A percentile compares a stretch with the other conserved stretches of the same genome.
Conservation (phyloP, 2,888 invertebrate genomes). For the Caenorhabditis sinica region DNA sequence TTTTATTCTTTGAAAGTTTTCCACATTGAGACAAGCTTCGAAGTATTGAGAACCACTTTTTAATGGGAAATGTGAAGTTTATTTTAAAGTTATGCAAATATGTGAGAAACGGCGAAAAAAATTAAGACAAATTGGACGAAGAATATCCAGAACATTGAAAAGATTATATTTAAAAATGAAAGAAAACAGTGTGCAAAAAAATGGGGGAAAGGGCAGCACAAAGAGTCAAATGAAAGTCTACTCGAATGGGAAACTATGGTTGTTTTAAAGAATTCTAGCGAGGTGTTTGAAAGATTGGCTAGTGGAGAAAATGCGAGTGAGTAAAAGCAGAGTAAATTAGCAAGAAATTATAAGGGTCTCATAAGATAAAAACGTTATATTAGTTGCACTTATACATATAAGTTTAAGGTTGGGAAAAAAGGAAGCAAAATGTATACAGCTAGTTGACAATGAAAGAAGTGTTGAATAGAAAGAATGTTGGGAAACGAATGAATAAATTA, state of each 20-base stretch:
- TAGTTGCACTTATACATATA: slow-evolving; percentile 46
- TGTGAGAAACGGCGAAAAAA: slow-evolving; percentile 1
- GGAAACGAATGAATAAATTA: slow-evolving; percentile 58
- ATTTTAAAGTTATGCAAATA: slow-evolving; percentile 54
- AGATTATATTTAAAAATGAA: slow-evolving; percentile 1
- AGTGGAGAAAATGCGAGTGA: slow-evolving; percentile 11
- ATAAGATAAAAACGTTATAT: slow-evolving; percentile 24
- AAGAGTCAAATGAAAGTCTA: slow-evolving; percentile 31
- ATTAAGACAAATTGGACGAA: slow-evolving; percentile 10
- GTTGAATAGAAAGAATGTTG: slow-evolving; percentile 48
- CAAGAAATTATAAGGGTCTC: not conserved
- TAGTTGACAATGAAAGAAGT: slow-evolving; percentile 59
- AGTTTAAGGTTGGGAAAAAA: slow-evolving; percentile 16
- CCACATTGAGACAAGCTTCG: too few species aligned
- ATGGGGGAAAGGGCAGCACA: slow-evolving; percentile 23
- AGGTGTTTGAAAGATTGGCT: not conserved
- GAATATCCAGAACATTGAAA: slow-evolving; percentile 11
- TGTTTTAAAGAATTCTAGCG: slow-evolving; percentile 35
- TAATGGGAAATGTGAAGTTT: slow-evolving; percentile 37
- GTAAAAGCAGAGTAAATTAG: slow-evolving; percentile 46
- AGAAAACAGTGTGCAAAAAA: slow-evolving; percentile 32
- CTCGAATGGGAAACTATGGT: slow-evolving; percentile 35
- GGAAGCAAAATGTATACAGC: slow-evolving; percentile 56
- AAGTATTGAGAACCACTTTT: not conserved
- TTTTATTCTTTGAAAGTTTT: not conserved